phyloP scores from a whole-genome alignment of 92 coral and sea anemone species.

The Parazoanthus atlanticus region DNA sequence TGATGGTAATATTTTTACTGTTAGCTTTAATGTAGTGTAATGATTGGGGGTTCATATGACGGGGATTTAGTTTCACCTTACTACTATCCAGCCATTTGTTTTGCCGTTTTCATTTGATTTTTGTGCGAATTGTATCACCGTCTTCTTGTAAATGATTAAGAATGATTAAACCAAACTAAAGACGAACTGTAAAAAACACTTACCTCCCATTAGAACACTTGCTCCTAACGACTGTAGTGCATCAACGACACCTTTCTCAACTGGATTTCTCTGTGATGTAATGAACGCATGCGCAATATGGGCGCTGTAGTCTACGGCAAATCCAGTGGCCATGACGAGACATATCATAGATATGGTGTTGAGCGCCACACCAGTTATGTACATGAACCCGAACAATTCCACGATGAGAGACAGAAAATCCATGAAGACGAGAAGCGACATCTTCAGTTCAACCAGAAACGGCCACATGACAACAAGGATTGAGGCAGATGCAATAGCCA shows the following conservation, averaged over 20 bases:
- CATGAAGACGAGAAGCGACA: background rate
- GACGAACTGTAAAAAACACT: background rate
- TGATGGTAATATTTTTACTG: no score
- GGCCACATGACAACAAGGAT: slow-evolving; percentile 2
- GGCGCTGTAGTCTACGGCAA: slow-evolving; percentile 15
- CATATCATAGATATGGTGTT: slow-evolving; percentile 12
- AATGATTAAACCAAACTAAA: no score
- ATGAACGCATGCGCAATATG: slow-evolving; percentile 1
- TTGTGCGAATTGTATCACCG: no score
- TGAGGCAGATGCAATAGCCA: background rate
- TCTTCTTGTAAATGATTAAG: no score
- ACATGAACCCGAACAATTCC: slow-evolving; percentile 16
- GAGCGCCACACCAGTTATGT: background rate
- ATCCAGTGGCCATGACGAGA: background rate
- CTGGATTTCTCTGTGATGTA: background rate
- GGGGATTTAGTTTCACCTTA: no score
- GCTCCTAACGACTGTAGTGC: background rate
- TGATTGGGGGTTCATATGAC: no score
- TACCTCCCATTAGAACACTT: slow-evolving; percentile 13
- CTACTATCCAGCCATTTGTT: no score
- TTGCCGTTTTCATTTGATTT: no score
- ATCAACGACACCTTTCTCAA: background rate
- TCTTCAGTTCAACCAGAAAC: background rate
- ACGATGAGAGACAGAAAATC: slow-evolving; percentile 3
- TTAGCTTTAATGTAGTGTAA: no score